These are phyloP conservation scores for Brassicogethes aeneus DNA, from an alignment of 2,888 invertebrate genomes.

Conservation along the genomic window DNA sequence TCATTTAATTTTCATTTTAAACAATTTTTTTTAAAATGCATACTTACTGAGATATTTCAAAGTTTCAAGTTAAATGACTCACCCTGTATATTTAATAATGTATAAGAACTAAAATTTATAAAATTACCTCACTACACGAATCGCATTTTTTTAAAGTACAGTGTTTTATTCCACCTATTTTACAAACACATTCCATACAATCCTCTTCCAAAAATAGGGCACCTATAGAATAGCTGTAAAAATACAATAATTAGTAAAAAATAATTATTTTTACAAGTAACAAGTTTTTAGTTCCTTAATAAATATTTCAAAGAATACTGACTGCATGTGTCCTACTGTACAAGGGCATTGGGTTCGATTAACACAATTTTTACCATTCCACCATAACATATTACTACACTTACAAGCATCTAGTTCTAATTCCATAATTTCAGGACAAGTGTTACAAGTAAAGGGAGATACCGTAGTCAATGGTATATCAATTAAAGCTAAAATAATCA, in stretches of 20 bases:
- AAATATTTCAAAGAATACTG: constrained; percentile 23
- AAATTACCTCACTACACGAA: constrained; percentile 47
- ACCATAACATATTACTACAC: constrained; percentile 50
- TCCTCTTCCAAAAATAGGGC: constrained; percentile 59
- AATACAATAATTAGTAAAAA: constrained; percentile 6
- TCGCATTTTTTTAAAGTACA: constrained; percentile 64
- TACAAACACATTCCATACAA: constrained; percentile 73
- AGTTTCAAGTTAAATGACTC: no score
- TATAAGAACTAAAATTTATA: background rate
- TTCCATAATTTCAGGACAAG: constrained; percentile 47
- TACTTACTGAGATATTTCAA: no score
- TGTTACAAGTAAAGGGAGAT: constrained; percentile 35
- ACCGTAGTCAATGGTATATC: constrained; percentile 8
- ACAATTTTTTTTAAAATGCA: no score
- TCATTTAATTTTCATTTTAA: no score
- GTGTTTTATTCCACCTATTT: constrained; percentile 59
- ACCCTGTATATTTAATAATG: background rate
- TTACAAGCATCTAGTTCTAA: constrained; percentile 41
- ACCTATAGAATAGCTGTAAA: constrained; percentile 62
- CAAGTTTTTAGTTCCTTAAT: no score
- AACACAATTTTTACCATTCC: constrained; percentile 69
- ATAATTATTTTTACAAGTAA: no score
- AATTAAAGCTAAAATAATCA: background rate
- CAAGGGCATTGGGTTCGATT: constrained; percentile 69
- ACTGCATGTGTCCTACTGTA: constrained; percentile 56